phyloP scores from a whole-genome alignment of 2,888 invertebrate genomes.

The Stenchaetothrips biformis region DNA sequence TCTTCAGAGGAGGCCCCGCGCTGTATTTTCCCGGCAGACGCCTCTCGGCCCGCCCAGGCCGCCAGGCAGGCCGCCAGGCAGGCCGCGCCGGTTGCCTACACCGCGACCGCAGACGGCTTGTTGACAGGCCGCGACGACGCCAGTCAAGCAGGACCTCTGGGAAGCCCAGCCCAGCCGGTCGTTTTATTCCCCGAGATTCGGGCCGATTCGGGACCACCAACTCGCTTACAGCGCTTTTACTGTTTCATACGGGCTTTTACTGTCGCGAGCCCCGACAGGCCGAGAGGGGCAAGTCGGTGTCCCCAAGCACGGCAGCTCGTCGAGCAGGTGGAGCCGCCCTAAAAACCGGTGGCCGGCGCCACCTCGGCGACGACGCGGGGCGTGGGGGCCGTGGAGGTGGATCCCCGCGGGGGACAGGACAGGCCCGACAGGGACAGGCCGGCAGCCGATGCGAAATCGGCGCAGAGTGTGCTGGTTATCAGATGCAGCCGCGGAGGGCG shows the following conservation, averaged over 20 bases:
- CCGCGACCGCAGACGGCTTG: not conserved
- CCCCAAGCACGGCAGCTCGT: not conserved
- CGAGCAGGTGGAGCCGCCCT: no score
- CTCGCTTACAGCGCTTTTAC: constrained; percentile 7
- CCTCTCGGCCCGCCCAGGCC: not conserved
- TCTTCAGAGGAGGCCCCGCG: not conserved
- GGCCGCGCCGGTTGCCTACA: not conserved
- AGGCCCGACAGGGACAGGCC: not conserved
- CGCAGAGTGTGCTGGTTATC: not conserved
- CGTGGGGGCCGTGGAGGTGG: no score
- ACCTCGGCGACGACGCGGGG: no score
- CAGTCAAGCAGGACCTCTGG: not conserved
- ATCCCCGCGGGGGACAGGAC: not conserved
- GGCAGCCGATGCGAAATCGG: not conserved
- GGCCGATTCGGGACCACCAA: constrained; percentile 16
- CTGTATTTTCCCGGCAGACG: not conserved
- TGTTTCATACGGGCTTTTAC: constrained; percentile 6
- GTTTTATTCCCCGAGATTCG: constrained; percentile 14
- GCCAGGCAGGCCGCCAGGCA: not conserved
- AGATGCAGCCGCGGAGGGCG: no score
- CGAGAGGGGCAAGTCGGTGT: not conserved
- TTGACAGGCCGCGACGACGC: no score
- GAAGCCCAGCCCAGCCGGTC: not conserved
- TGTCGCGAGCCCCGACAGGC: not conserved
- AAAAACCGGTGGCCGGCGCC: no score